Evolutionary conservation across 1,140 invertebrate species (phyloP), one percentile per base, ranked within the genome.

Genomic region (Drusus annulatus): DNA sequence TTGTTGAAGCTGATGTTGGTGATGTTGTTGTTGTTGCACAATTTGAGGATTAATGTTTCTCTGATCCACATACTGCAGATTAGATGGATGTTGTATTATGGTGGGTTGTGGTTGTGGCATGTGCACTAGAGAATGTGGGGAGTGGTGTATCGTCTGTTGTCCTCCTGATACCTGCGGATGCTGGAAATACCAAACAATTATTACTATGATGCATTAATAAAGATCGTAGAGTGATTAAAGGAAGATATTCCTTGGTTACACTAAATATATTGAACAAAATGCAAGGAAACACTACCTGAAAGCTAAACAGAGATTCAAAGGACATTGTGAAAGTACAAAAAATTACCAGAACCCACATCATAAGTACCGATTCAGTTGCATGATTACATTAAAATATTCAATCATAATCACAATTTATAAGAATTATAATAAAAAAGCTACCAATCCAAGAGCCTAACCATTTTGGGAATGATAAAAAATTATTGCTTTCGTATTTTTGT

Each of bases 41-140:
- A 88, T 87, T 76, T 90, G 90, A 69, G 89, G 87, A 71, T 88
- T 87, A 75, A 89, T 89, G 75, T 90, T 88, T 51, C 87, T 85
- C 69, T 88, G 85, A 13, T 87, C 84, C 0, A 86, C 80, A 19
- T 86, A 85, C 56, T 86, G 84, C 10, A 88, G 84, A 77, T 89
- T 84, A 80, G 89, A 90, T 62, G 86, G 87, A 23, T 85, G 84
- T 81, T 84, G 82, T 52, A 80, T 75, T 15, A 80, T 62, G 10
- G 54, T 54, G 15, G 78, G 73, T 73, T 78, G 82, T 28, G 76
- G 28, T 19, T 65, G 63, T 45, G 78, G 73, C 54, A 81, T 63
- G 50, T 83, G 82, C 31, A 83, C 58, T 51, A 81, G 21, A 8
- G 80, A 74, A 17, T 83, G 82, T 7, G 73, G 50, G 10, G 77